phyloP scores from a whole-genome alignment of 2,113 vertebrate species.

The Tamias sibiricus region DNA sequence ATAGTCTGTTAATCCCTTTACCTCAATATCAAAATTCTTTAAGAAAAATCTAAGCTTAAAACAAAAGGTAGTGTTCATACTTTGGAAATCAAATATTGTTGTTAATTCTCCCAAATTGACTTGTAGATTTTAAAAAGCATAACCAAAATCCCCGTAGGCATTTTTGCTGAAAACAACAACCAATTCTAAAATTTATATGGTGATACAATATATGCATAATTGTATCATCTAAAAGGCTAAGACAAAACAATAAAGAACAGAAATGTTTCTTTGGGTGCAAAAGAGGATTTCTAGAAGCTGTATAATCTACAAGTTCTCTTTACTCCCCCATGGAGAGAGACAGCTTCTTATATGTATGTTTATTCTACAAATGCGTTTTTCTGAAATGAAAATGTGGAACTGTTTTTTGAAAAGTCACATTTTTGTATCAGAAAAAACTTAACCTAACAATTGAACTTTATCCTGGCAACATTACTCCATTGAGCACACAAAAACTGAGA shows the following conservation, averaged over 20 bases:
- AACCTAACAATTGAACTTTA: neutral
- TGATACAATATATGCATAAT: neutral
- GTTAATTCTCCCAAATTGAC: neutral
- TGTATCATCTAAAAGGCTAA: neutral
- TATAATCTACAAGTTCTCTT: rapidly evolving
- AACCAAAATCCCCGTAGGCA: neutral
- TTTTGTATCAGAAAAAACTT: neutral
- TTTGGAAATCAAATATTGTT: neutral
- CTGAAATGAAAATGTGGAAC: neutral
- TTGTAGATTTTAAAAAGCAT: neutral
- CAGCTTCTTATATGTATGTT: neutral
- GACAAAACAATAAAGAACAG: neutral
- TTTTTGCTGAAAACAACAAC: neutral
- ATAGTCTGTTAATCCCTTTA: neutral
- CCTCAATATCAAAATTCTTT: neutral
- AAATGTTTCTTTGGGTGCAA: neutral
- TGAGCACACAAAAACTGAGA: neutral
- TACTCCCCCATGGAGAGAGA: neutral
- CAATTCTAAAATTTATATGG: neutral
- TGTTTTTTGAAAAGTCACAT: neutral
- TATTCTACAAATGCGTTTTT: neutral
- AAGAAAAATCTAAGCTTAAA: neutral
- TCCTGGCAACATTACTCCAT: neutral
- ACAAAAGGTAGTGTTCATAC: neutral
- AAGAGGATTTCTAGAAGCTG: neutral